Evolutionary conservation across 2,797 vertebrate species (phyloP), one percentile per base, ranked within the genome.

Genomic region (Holocentrus rufus): DNA sequence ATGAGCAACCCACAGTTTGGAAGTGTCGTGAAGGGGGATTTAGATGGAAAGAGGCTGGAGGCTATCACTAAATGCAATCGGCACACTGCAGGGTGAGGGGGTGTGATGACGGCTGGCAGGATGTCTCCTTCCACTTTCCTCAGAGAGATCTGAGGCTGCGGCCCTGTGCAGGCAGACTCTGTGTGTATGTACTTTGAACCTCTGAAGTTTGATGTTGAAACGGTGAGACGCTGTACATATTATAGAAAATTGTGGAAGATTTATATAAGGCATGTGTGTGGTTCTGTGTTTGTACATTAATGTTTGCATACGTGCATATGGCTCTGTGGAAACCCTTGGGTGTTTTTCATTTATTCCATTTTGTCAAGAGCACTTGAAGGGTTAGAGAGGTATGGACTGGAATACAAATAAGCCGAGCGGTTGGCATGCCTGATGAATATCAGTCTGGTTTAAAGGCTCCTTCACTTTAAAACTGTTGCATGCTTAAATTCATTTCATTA

Each of bases 351-450:
- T 69, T 62, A 22, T 34, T 65, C 7, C 49, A 59, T 20, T 56
- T 56, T 30, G 27, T 25, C 49, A 52, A 59, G 31, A n/a, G n/a
- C 36, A 17, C 47, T 81, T 54, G 34, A 76, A 68, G 62, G 70
- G 75, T 83, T 65, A 56, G 62, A 42, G 52, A 74, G 2, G 13
- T 60, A 23, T 54, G 49, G 52, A 17, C 31, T 54, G n/a, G 80
- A 87, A 88, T 84, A 72, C 52, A 68, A 72, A 88, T 71, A 49
- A 69, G 34, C 30, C 69, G 15, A 10, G 8, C 60, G 23, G 46
- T 25, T 69, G 66, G 56, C 65, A 59, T 46, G n/a, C 25, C 55
- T 50, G 50, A 58, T 72, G 20, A 52, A 20, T 20, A 77, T 9
- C 53, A 61, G 57, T 60, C 46, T 69, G 39, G 20, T 34, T 69